These are phyloP conservation scores for Ophion slaviceki DNA, from an alignment of 2,888 invertebrate genomes.

Conservation along the genomic window DNA sequence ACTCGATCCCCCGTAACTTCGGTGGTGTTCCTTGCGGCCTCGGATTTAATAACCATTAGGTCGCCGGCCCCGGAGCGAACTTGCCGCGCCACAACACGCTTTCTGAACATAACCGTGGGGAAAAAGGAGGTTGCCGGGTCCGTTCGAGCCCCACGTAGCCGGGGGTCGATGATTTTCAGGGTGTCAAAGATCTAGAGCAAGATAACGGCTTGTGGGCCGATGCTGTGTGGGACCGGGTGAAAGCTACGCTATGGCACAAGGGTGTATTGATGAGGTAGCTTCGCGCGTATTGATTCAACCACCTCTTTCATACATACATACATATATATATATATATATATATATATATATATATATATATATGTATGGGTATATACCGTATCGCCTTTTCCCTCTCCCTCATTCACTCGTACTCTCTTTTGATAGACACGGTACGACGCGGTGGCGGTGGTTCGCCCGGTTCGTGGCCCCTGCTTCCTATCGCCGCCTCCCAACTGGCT, in stretches of 20 bases:
- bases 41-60: constrained; percentile 80
- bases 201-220: constrained; percentile 69
- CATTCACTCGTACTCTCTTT: constrained; percentile 37
- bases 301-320: constrained; percentile 43
- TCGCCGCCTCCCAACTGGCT: constrained; percentile 56
- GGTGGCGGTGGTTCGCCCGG: constrained; percentile 29
- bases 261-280: constrained; percentile 80
- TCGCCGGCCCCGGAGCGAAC: constrained; percentile 48
- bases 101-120: constrained; percentile 32
- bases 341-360: not conserved
- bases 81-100: constrained; percentile 19
- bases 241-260: constrained; percentile 23
- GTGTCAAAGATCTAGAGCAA: constrained; percentile 82
- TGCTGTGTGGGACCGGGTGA: constrained; percentile 26
- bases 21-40: constrained; percentile 44
- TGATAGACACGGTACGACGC: constrained; percentile 28
- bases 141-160: constrained; percentile 8
- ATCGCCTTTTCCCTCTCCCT: constrained; percentile 41
- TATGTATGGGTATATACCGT: constrained; percentile 1
- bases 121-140: constrained; percentile 51
- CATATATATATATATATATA: too few species aligned
- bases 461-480: constrained; percentile 21
- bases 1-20: constrained; percentile 8
- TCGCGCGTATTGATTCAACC: constrained; percentile 79
- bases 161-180: constrained; percentile 76